A percentile compares a stretch with the other conserved stretches of the same genome.
phyloP scores from a whole-genome alignment of 2,888 invertebrate species.

The Eucera pruinosa region DNA sequence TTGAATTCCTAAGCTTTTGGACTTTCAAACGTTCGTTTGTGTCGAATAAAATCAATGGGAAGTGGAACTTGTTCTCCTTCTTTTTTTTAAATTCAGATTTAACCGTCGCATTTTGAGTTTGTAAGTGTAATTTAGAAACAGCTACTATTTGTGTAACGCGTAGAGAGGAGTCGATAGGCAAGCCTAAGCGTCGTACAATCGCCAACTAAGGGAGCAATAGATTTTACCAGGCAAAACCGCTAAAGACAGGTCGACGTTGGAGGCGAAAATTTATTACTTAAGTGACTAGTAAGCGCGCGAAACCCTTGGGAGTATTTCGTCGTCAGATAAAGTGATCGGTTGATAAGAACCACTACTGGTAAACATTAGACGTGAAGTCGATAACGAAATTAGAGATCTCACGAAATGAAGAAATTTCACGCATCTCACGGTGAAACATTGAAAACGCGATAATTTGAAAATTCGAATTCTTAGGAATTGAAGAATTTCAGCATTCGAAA shows the following conservation, averaged over 20 bases:
- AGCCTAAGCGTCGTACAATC: constrained; percentile 56
- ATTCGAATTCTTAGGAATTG: too few relatives aligned
- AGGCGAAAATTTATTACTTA: constrained; percentile 76
- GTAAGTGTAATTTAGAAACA: constrained; percentile 17
- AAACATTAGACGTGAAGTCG: too few relatives aligned
- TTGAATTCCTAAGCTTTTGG: too few relatives aligned
- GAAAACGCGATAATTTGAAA: too few relatives aligned
- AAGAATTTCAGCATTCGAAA: too few relatives aligned
- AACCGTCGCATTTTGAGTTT: rapidly evolving
- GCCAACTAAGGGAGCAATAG: constrained; percentile 75
- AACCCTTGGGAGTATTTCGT: constrained; percentile 50
- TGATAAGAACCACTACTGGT: constrained; percentile 40
- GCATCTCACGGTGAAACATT: too few relatives aligned
- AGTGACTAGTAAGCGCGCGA: constrained; percentile 57
- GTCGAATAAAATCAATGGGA: too few relatives aligned
- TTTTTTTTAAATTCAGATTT: neutral
- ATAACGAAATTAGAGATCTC: too few relatives aligned
- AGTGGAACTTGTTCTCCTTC: too few relatives aligned
- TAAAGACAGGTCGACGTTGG: constrained; percentile 75
- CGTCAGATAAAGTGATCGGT: constrained; percentile 51
- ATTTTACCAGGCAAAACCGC: constrained; percentile 77
- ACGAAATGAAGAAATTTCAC: too few relatives aligned
- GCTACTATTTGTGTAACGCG: constrained; percentile 21
- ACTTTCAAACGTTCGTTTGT: too few relatives aligned
- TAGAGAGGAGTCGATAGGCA: constrained; percentile 44